phyloP scores from a whole-genome alignment of 2,888 invertebrate species.

The Plutella xylostella region DNA sequence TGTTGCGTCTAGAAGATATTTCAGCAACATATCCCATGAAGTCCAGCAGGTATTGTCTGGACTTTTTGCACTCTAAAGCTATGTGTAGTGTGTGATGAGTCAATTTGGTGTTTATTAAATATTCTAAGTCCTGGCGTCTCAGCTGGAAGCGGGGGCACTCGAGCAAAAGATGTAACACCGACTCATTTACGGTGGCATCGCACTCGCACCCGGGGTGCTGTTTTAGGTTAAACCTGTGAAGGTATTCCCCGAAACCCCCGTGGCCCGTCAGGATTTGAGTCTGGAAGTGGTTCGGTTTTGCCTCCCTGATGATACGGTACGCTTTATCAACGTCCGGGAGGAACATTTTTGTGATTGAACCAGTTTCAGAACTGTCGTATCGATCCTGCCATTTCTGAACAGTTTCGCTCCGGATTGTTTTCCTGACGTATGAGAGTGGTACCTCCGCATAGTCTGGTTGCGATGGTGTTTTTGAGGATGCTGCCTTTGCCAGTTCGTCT shows the following conservation, averaged over 20 bases:
- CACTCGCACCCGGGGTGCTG: constrained; percentile 7
- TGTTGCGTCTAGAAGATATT: too few species aligned
- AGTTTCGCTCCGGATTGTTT: background rate
- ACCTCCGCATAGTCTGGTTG: constrained; percentile 6
- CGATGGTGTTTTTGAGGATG: constrained; percentile 1
- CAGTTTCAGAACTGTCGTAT: too few species aligned
- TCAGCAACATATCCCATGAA: too few species aligned
- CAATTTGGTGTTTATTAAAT: too few species aligned
- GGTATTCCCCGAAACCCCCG: constrained; percentile 12
- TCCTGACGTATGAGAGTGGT: constrained; percentile 6
- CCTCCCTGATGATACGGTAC: background rate
- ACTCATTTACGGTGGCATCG: background rate
- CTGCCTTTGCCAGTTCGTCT: constrained; percentile 13
- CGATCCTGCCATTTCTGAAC: constrained; percentile 5
- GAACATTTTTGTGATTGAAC: background rate
- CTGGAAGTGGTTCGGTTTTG: background rate
- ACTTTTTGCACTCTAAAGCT: too few species aligned
- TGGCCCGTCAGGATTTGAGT: constrained; percentile 13
- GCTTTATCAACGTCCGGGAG: constrained; percentile 2
- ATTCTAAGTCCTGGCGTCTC: too few species aligned
- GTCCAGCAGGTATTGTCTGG: too few species aligned
- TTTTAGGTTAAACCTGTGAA: constrained; percentile 13
- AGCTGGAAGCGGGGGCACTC: constrained; percentile 1
- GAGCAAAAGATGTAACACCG: background rate
- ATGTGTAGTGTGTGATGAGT: too few species aligned